Base-by-base conservation (phyloP, 2,797 vertebrate genomes). In the Pantherophis vulpinus region DNA sequence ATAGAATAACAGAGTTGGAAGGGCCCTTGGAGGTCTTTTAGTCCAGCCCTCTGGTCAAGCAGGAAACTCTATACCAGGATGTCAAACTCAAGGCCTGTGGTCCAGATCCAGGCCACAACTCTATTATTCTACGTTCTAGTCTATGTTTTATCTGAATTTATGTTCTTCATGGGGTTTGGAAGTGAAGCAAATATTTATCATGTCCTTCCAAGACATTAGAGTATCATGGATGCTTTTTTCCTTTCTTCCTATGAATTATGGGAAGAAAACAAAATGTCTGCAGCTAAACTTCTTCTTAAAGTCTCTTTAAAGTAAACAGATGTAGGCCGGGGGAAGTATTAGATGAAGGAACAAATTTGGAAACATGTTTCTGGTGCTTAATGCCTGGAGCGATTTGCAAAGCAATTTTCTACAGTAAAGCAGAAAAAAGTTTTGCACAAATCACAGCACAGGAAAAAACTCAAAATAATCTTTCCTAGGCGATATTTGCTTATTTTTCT, bases 361-460 rank as follows among this genome's bases (percentile, higher is more conserved):
- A 95, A 96, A 95, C 90, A 90, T 0, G 27, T 92, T 91, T 96
- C 97, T 91, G 91, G 89, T 96, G 95, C 90, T 96, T 96, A 95
- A 25, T 1, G 95, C 93, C 86, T 95, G 83, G 20, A 96, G 90
- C 90, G 94, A 96, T 96, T 95, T 97, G 95, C 95, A 95, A 96
- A 96, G 95, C 96, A 96, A 96, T 96, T 97, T 97, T 95, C 96
- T 93, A 60, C 93, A 94, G 70, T 1, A 93, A 51, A 95, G 92
- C 59, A 94, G 94, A 93, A 96, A 92, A 94, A 92, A 92, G 66
- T 74, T 74, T 91, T 89, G 95, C 95, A 96, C 93, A 95, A 97
- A 88, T 95, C 94, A 95, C 90, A 91, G 79, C 92, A 94, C 56
- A 94, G 88, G 94, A 61, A 61, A 63, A 63, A 96, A 95, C 96